Conservation (phyloP, 2,797 vertebrate genomes). For the Clarias laeviceps region DNA sequence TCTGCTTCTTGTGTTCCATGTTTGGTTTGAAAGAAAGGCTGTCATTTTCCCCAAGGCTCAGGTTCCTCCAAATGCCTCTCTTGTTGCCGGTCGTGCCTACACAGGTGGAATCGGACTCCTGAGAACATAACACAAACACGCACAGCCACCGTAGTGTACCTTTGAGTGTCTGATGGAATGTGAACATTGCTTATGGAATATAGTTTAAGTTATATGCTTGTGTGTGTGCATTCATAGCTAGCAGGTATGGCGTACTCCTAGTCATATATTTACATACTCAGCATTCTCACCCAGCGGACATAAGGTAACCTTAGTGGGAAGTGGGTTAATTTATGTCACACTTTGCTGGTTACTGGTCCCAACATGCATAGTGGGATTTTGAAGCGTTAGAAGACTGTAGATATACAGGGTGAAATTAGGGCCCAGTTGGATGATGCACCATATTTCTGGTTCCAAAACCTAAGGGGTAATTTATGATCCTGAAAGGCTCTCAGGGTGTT, state of each 20-base stretch:
- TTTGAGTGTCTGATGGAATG: background rate
- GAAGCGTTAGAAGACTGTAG: background rate
- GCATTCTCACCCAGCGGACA: background rate
- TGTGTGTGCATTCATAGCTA: background rate
- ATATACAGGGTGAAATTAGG: background rate
- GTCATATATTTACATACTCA: background rate
- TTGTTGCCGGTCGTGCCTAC: constrained; percentile 66
- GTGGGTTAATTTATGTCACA: background rate
- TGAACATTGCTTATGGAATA: background rate
- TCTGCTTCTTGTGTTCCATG: constrained; percentile 43
- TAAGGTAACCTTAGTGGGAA: background rate
- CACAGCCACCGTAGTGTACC: background rate
- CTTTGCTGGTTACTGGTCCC: background rate
- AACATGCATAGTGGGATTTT: background rate
- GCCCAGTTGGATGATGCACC: no score
- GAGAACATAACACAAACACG: constrained; percentile 51
- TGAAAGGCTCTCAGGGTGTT: background rate
- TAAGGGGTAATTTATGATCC: background rate
- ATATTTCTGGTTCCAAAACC: background rate
- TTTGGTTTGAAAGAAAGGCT: constrained; percentile 47
- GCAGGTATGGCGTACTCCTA: background rate
- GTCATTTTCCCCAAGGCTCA: constrained; percentile 48
- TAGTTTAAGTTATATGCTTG: background rate
- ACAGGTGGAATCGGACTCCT: constrained; percentile 64
- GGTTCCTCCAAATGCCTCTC: constrained; percentile 63